These are phyloP conservation scores for Littorina saxatilis DNA, from an alignment of 1,140 invertebrate genomes.

Conservation along the genomic window DNA sequence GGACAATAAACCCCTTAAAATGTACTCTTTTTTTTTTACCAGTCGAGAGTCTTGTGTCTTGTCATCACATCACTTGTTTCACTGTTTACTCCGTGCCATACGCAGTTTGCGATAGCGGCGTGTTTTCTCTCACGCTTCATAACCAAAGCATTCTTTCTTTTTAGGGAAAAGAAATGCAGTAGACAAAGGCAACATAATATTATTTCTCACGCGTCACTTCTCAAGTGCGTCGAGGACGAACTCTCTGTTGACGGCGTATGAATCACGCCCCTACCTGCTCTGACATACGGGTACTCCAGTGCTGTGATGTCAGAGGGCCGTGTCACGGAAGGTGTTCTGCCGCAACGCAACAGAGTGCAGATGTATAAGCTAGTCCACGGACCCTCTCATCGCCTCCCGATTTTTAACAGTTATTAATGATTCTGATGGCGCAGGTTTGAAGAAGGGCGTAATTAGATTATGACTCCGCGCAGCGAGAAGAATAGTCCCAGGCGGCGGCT, in stretches of 20 bases:
- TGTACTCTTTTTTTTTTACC: no score
- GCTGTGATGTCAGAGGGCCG: constrained; percentile 11
- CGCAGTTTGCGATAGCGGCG: no score
- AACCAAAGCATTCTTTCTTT: no score
- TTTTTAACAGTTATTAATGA: constrained; percentile 15
- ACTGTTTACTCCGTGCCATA: no score
- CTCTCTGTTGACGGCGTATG: background rate
- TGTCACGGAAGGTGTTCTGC: constrained; percentile 17
- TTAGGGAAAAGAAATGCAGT: no score
- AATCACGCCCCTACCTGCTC: background rate
- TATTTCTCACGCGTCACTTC: background rate
- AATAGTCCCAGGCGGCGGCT: background rate
- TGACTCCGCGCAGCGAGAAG: background rate
- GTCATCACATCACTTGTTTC: no score
- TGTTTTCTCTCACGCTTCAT: no score
- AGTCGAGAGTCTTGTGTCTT: no score
- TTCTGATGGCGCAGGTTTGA: constrained; percentile 4
- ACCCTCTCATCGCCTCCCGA: background rate
- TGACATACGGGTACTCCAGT: constrained; percentile 18
- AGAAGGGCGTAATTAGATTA: no score
- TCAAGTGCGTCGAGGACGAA: background rate
- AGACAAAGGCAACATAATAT: no score
- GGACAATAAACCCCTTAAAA: no score
- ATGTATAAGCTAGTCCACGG: background rate
- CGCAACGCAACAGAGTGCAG: constrained; percentile 28